Percentiles rank a stretch among this genome's conserved stretches.
Evolutionary conservation across 2,797 vertebrate species (phyloP).

Genomic region (Petrocephalus sullivani): DNA sequence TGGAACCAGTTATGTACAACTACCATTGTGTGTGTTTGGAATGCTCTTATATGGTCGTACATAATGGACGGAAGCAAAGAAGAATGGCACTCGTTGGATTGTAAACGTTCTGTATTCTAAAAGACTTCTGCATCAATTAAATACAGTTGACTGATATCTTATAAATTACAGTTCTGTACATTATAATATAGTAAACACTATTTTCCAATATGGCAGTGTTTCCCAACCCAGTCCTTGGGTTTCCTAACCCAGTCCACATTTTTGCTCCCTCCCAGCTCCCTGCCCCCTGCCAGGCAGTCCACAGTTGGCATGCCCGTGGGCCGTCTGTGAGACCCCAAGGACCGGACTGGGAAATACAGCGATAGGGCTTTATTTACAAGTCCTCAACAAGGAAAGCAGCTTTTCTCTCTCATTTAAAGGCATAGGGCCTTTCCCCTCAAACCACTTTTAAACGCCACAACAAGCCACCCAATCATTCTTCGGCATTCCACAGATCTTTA

Average conservation of each 20-base stretch:
- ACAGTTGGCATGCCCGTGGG: neutral
- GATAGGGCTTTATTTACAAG: conserved; percentile 79
- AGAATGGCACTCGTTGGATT: conserved; percentile 40
- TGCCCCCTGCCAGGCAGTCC: too few relatives aligned
- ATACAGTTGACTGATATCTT: conserved; percentile 78
- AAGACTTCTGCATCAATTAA: conserved; percentile 87
- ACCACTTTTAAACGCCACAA: conserved; percentile 61
- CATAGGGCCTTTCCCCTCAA: conserved; percentile 64
- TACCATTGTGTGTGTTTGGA: neutral
- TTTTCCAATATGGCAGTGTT: conserved; percentile 66
- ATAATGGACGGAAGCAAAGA: conserved; percentile 38
- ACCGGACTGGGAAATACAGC: neutral
- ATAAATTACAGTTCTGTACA: conserved; percentile 99
- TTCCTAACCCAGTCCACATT: neutral
- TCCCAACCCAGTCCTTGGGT: neutral
- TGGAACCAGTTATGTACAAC: neutral
- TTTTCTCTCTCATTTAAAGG: conserved; percentile 75
- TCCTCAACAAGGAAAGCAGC: conserved; percentile 81
- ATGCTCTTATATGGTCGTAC: neutral
- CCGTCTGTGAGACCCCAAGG: neutral
- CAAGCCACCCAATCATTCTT: conserved; percentile 53
- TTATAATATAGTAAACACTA: conserved; percentile 80
- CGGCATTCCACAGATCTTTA: conserved; percentile 49
- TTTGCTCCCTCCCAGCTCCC: neutral
- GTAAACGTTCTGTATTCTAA: conserved; percentile 89